Conservation (phyloP, 23 tunicate genomes). For the Ascidia mentula region DNA sequence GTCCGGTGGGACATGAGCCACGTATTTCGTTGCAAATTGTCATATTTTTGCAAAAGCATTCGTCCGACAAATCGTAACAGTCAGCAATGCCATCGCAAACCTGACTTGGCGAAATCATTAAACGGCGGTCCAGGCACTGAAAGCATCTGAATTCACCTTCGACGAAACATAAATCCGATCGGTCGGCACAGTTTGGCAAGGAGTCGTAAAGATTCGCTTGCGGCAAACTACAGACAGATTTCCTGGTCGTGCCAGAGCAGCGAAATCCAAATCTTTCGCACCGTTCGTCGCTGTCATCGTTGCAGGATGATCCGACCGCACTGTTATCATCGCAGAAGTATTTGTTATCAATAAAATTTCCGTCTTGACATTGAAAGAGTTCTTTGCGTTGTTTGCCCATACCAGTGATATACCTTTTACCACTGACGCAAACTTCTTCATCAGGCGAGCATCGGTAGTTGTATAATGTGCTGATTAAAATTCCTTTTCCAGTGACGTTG, state of each 20-base stretch:
- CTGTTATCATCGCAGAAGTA: background rate
- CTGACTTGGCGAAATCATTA: background rate
- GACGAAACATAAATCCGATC: constrained; percentile 3
- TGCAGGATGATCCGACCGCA: background rate
- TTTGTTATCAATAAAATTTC: background rate
- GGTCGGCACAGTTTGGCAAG: background rate
- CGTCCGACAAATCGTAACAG: constrained; percentile 18
- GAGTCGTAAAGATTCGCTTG: constrained; percentile 16
- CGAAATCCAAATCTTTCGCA: background rate
- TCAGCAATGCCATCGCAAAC: background rate
- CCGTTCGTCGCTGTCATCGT: background rate
- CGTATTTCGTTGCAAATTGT: background rate
- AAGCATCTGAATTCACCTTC: background rate
- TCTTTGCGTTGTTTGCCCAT: background rate
- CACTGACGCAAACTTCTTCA: background rate
- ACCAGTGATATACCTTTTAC: background rate
- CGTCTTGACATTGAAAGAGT: background rate
- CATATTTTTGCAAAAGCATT: background rate
- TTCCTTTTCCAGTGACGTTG: background rate
- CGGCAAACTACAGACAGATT: background rate
- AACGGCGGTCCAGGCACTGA: background rate
- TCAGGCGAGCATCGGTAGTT: background rate
- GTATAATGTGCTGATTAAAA: too few species aligned
- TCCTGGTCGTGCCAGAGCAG: background rate
- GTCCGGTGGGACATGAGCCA: background rate